Percentiles rank a stretch among this genome's conserved stretches.
phyloP scores from a whole-genome alignment of 2,113 vertebrate genomes.

The Puntigrus tetrazona region DNA sequence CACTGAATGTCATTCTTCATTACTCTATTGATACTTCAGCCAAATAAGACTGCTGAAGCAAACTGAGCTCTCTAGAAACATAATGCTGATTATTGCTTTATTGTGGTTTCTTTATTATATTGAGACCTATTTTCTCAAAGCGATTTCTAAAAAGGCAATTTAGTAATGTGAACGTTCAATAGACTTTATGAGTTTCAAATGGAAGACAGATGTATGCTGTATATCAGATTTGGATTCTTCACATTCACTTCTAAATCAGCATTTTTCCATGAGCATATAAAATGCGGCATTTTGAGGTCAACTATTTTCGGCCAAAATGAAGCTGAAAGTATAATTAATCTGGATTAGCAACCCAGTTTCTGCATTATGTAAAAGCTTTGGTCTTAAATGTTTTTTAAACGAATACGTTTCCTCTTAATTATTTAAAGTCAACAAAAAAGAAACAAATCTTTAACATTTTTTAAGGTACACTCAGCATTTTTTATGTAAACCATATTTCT shows the following conservation, averaged over 20 bases:
- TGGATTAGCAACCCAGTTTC: neutral
- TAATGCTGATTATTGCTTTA: conserved; percentile 25
- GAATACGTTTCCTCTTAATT: neutral
- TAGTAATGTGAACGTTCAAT: neutral
- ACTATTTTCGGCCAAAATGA: neutral
- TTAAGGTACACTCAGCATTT: neutral
- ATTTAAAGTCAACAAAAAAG: neutral
- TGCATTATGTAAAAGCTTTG: neutral
- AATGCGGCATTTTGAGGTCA: neutral
- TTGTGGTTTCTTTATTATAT: conserved; percentile 18
- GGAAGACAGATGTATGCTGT: neutral
- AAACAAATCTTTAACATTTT: neutral
- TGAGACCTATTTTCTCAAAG: conserved; percentile 1
- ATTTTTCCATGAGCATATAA: conserved; percentile 1
- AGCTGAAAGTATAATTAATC: neutral
- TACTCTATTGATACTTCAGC: neutral
- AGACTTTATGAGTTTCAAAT: conserved; percentile 3
- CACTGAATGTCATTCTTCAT: conserved; percentile 10
- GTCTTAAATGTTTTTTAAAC: neutral
- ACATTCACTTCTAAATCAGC: neutral
- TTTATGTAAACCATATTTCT: neutral
- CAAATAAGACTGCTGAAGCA: neutral
- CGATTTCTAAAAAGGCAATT: neutral
- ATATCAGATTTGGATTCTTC: neutral
- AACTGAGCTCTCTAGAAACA: neutral